These are phyloP conservation scores for Brachyptera putata DNA, from an alignment of 2,888 invertebrate genomes.

Conservation along the genomic window DNA sequence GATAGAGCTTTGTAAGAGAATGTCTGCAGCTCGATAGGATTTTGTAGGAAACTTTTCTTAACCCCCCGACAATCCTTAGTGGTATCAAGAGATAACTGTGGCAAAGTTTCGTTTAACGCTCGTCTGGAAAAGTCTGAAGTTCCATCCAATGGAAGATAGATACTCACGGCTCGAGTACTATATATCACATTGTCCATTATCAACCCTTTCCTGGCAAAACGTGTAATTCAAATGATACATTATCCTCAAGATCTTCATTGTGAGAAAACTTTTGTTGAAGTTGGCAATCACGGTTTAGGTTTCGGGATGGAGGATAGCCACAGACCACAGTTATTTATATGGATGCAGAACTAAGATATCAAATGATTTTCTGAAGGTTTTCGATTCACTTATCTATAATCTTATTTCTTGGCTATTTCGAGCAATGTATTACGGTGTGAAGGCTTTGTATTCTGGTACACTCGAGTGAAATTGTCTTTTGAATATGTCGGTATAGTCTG, in stretches of 20 bases:
- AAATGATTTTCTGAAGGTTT: no score
- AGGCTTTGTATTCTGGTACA: no score
- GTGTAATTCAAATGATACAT: conserved; percentile 11
- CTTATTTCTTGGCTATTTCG: no score
- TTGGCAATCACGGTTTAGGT: neutral
- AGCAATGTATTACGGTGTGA: no score
- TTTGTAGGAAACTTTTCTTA: conserved; percentile 15
- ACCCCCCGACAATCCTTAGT: conserved; percentile 3
- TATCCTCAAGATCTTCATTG: conserved; percentile 1
- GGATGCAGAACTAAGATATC: no score
- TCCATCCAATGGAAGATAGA: conserved; percentile 13
- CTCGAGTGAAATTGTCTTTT: no score
- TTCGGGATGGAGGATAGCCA: neutral
- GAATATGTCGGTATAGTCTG: no score
- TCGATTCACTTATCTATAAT: no score
- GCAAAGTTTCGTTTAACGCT: conserved; percentile 4
- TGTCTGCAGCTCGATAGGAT: neutral
- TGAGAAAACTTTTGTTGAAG: neutral
- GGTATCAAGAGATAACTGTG: conserved; percentile 9
- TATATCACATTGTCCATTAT: conserved; percentile 5
- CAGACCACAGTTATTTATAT: no score
- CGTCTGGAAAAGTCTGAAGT: conserved; percentile 9
- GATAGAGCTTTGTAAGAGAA: neutral
- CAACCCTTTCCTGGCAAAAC: conserved; percentile 9
- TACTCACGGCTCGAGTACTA: neutral